Conservation (phyloP, 1,140 invertebrate genomes). For the Homarus americanus region DNA sequence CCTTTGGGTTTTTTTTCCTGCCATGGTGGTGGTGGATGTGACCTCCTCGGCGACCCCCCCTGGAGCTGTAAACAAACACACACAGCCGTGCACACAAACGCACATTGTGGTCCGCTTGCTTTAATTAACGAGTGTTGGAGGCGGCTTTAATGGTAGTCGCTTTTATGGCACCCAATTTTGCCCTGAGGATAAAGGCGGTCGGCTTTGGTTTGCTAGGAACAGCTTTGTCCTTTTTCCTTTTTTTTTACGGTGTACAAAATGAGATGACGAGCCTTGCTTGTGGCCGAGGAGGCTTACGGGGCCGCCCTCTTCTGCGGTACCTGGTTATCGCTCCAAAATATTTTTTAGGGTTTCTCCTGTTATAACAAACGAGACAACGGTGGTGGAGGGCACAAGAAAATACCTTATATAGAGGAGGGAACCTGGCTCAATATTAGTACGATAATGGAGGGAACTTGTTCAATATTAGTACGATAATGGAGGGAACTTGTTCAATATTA, state of each 20-base stretch:
- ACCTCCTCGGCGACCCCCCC: not conserved
- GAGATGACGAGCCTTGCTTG: not conserved
- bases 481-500: no score
- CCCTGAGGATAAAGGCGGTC: conserved; percentile 42
- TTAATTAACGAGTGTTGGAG: conserved; percentile 54
- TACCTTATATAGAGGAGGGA: no score
- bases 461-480: no score
- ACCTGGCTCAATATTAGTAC: no score
- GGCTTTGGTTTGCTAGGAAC: conserved; percentile 23
- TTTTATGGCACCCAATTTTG: conserved; percentile 62
- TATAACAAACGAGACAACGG: no score
- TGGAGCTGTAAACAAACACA: conserved; percentile 2
- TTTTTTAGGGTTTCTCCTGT: no score
- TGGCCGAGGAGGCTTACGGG: not conserved
- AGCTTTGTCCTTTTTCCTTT: conserved; percentile 1
- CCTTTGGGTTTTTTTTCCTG: not conserved
- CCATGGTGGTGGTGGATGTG: no score
- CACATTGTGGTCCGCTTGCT: conserved; percentile 33
- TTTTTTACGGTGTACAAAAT: not conserved
- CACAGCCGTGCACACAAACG: conserved; percentile 41
- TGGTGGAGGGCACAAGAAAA: no score
- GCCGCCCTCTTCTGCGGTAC: no score
- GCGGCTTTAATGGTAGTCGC: conserved; percentile 49
- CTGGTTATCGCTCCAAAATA: no score
- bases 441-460: no score